These are phyloP conservation scores for Xerus rutilus DNA, from an alignment of 2,797 vertebrate species.

Conservation along the genomic window DNA sequence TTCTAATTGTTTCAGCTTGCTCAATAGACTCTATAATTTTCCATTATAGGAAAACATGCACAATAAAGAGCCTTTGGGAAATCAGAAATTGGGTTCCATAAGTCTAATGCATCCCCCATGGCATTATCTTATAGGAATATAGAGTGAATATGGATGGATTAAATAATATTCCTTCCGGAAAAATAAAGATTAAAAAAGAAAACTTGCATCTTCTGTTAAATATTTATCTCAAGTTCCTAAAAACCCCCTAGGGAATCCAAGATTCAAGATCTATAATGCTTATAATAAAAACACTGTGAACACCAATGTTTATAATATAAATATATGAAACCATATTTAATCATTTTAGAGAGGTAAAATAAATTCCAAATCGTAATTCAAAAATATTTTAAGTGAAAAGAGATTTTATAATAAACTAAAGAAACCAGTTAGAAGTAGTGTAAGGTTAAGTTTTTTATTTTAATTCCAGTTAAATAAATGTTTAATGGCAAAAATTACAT, in stretches of 20 bases:
- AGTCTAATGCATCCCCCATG: not conserved
- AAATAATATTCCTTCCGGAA: slow-evolving; percentile 32
- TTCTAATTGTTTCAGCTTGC: slow-evolving; percentile 27
- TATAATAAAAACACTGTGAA: slow-evolving; percentile 52
- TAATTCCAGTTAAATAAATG: not conserved
- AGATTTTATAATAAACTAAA: slow-evolving; percentile 39
- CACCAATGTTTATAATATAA: slow-evolving; percentile 39
- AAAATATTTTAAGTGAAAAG: slow-evolving; percentile 50
- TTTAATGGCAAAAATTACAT: slow-evolving; percentile 35
- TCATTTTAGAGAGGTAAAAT: not conserved
- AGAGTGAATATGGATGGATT: slow-evolving; percentile 18
- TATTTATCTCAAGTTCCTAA: slow-evolving; percentile 54
- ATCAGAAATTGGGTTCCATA: not conserved
- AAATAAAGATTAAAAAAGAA: slow-evolving; percentile 52
- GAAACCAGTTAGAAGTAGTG: not conserved
- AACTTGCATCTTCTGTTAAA: slow-evolving; percentile 47
- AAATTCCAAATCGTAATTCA: slow-evolving; percentile 6
- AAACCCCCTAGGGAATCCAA: slow-evolving; percentile 8
- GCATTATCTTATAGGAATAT: not conserved
- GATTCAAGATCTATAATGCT: not conserved
- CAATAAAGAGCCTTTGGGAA: not conserved
- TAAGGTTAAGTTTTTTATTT: slow-evolving; percentile 25
- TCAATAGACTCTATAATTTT: not conserved
- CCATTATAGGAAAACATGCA: not conserved
- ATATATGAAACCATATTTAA: slow-evolving; percentile 12